Base-by-base conservation (phyloP, 2,888 invertebrate species). In the Heliconius sara region DNA sequence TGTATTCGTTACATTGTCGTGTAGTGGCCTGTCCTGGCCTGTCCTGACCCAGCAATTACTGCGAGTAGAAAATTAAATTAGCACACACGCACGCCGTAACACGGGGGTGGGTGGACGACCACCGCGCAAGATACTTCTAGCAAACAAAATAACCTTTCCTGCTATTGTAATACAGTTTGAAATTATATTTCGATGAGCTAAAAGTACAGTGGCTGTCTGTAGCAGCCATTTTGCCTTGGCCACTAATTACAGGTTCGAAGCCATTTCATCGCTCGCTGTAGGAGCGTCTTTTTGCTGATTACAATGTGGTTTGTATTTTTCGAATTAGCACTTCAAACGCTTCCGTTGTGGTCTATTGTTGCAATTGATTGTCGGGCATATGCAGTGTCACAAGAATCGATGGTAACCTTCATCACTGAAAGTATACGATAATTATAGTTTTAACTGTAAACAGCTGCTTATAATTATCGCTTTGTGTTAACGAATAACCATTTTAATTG, bases 41-140 rank as follows among this genome's bases (percentile, higher is more conserved):
- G 89, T 87, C 89, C 88, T 86, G 87, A 85, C 87, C 88, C 88
- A 83, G 91, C 92, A 94, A 94, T 94, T 93, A 94, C 89, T 90
- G 89, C 92, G 87, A 93, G 91, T 92, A 91, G 93, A 94, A 94
- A 95, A 95, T 95, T 95, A 93, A 95, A 95, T 95, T 95, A 95
- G 93, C 93, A 93, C 92, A 94, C 94, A 93, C 93, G 92, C 93
- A 92, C 88, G 85, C 85, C 89, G 90, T 89, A 89, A 89, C 89
- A 85, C 88, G 85, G 90, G 89, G 90, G 90, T 90, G 91, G 90
- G 87, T 87, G 85, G 84, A 83, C 83, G 86, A 84, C 93, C 92
- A 93, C 81, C 75, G 78, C 78, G 81, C 63, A 79, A 84, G 91
- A 88, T 83, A 90, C 84, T 78, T 80, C 68, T 27, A 66, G 72